Base-by-base conservation (phyloP, 1,140 invertebrate genomes). In the Palaemon carinicauda region DNA sequence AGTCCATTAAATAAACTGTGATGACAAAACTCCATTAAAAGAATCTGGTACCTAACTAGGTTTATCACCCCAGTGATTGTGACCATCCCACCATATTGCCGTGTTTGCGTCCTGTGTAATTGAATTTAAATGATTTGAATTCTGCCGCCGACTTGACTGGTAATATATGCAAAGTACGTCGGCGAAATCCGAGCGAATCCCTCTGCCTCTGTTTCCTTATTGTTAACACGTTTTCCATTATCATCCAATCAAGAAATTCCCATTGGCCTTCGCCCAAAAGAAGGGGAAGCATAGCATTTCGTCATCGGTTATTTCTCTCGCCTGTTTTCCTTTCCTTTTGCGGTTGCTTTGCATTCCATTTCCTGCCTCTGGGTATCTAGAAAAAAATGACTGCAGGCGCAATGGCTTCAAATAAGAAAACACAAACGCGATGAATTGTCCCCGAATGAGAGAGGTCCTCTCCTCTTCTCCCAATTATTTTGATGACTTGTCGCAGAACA, bases 81-180 rank as follows among this genome's bases (percentile, higher is more conserved):
- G 24, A 29, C 53, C 24, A 80, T 31, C 29, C 31, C 15, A 24
- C 81, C 81, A 71, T 82, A 82, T 82, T 82, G 71, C 82, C 73
- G 71, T 83, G 82, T 83, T 83, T 83, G 53, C 51, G 10, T 29
- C 71, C 82, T 41, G 24, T 77, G 82, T 83, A 83, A 83, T 83
- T 83, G 82, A 83, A 83, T 83, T 83, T 83, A 77, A 83, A 83
- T 74, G 71, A 83, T 83, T 83, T 77, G 82, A 83, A 83, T 83
- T 83, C 82, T 74, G 41, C 65, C 12, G 24, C 52, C 41, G 82
- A 75, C 82, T 83, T 83, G 41, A 24, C 51, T n/a, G n/a, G 17
- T 82, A 82, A 82, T 82, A 69, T 82, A 82, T 82, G 81, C 69
- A 82, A 82, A 82, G 71, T 82, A 73, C 60, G 65, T n/a, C 29